These are phyloP conservation scores for Gymnothorax javanicus DNA, from an alignment of 2,797 vertebrate genomes.

Conservation along the genomic window DNA sequence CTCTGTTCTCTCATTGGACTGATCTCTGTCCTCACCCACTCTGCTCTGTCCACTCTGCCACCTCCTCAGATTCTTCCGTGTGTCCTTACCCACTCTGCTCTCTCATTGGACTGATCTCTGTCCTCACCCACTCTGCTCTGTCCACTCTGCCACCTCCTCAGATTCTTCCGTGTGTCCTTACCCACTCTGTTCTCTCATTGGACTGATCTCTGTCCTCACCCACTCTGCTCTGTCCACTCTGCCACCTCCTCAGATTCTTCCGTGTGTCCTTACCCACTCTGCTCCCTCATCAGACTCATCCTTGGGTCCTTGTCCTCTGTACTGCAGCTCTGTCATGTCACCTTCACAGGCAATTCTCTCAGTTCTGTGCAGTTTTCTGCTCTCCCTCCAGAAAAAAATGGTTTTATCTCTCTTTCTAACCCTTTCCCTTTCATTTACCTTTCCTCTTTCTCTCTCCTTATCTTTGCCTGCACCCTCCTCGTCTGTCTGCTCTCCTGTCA, in stretches of 20 bases:
- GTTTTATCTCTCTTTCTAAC: not conserved
- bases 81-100: not conserved
- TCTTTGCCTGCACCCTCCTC: not conserved
- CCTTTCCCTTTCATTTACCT: not conserved
- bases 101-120: not conserved
- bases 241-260: not conserved
- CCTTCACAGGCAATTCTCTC: not conserved
- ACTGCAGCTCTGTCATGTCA: not conserved
- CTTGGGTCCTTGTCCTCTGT: too few species aligned
- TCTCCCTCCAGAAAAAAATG: not conserved
- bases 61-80: not conserved
- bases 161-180: not conserved
- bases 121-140: too few species aligned
- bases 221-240: too few species aligned
- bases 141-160: too few species aligned
- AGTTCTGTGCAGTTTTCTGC: not conserved
- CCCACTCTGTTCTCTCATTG: not conserved
- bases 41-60: too few species aligned
- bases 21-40: too few species aligned
- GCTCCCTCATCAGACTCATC: not conserved
- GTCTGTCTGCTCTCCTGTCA: not conserved
- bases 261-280: not conserved
- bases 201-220: not conserved
- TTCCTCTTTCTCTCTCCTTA: not conserved
- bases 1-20: not conserved